phyloP scores from a whole-genome alignment of 2,113 vertebrate genomes.

The Sapayoa aenigma region DNA sequence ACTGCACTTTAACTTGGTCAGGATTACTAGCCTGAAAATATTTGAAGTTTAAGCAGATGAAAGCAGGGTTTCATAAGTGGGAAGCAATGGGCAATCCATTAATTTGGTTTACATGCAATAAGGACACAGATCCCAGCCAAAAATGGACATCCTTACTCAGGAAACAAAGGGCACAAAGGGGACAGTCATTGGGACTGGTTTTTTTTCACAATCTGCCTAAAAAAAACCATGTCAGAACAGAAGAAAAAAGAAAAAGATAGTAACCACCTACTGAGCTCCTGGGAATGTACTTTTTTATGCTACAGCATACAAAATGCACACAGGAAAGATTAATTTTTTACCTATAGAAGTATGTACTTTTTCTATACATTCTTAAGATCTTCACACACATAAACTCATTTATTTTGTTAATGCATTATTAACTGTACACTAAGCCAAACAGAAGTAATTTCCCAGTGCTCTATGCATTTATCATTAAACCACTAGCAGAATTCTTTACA shows the following conservation, averaged over 20 bases:
- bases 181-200: neutral
- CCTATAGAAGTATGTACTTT: neutral
- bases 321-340: neutral
- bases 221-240: neutral
- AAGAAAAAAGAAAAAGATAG: neutral
- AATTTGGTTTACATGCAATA: neutral
- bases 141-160: neutral
- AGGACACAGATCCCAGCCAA: neutral
- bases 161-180: neutral
- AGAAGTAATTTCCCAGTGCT: slow-evolving; percentile 27
- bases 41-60: neutral
- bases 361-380: neutral
- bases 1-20: neutral
- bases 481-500: slow-evolving; percentile 27
- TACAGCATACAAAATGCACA: neutral
- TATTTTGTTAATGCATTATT: slow-evolving; percentile 51
- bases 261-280: slow-evolving; percentile 21
- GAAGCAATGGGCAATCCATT: neutral
- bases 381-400: neutral
- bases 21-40: neutral
- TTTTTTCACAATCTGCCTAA: neutral
- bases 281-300: neutral
- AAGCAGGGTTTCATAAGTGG: neutral
- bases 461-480: slow-evolving; percentile 39
- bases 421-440: slow-evolving; percentile 20